phyloP scores from a whole-genome alignment of 2,888 invertebrate species.

The Microctonus hyperodae region DNA sequence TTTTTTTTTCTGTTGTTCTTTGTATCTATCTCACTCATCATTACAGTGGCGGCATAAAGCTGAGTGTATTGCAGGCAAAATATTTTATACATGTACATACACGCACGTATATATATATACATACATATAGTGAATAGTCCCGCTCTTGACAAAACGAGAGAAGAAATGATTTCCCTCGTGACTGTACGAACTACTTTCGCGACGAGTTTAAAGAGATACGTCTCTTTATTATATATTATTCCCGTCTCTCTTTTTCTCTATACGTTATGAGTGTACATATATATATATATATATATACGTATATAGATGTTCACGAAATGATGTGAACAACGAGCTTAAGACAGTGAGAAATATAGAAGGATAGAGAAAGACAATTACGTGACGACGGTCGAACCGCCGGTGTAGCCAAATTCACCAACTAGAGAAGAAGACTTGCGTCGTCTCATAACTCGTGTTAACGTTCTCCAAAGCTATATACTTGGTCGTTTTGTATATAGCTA shows the following conservation, averaged over 20 bases:
- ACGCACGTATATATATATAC: too few relatives aligned
- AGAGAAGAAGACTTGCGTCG: not conserved
- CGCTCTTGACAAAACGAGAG: constrained; percentile 15
- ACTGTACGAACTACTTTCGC: constrained; percentile 17
- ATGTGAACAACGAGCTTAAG: constrained; percentile 5
- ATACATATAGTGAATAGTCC: not conserved
- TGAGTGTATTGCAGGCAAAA: too few relatives aligned
- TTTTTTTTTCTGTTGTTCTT: not conserved
- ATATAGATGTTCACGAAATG: not conserved
- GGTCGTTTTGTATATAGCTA: not conserved
- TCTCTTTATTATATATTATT: not conserved
- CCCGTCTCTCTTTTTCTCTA: too few relatives aligned
- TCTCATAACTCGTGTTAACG: constrained; percentile 26
- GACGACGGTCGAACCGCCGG: constrained; percentile 15
- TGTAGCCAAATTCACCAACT: constrained; percentile 21
- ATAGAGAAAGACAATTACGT: constrained; percentile 29
- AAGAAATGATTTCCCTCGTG: constrained; percentile 30
- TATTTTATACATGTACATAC: not conserved
- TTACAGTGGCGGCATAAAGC: not conserved
- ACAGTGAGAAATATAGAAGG: not conserved
- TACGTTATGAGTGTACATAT: not conserved
- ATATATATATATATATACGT: constrained; percentile 19
- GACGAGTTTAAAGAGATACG: constrained; percentile 12
- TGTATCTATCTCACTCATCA: not conserved
- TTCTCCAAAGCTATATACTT: constrained; percentile 15